Evolutionary conservation across 1,140 invertebrate genomes (phyloP).

Genomic region (Euura saliciscinereae): DNA sequence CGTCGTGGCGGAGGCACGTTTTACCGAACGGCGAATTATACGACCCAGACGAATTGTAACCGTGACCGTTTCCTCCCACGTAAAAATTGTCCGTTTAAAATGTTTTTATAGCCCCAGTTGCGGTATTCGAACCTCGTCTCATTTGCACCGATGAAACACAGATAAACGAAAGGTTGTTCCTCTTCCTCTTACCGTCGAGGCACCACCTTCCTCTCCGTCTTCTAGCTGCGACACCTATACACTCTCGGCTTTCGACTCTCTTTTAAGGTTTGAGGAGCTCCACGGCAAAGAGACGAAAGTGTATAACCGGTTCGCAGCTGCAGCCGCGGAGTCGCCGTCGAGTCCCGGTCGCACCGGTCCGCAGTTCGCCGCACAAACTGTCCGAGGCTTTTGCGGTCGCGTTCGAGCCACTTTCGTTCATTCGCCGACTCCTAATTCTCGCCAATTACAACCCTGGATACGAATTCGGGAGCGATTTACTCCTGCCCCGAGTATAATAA

Average conservation of each 20-base stretch:
- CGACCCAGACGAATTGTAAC: too few relatives aligned
- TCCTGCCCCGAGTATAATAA: not conserved
- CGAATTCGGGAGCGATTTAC: too few relatives aligned
- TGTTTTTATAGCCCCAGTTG: too few relatives aligned
- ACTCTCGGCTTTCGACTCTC: not conserved
- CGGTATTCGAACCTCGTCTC: too few relatives aligned
- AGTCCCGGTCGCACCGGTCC: not conserved
- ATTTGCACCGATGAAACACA: not conserved
- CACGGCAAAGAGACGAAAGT: constrained; percentile 2
- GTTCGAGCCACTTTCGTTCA: not conserved
- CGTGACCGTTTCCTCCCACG: too few relatives aligned
- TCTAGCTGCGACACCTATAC: not conserved
- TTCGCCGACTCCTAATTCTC: not conserved
- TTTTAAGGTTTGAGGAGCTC: constrained; percentile 4
- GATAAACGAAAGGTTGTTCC: not conserved
- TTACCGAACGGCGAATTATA: too few relatives aligned
- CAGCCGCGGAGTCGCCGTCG: not conserved
- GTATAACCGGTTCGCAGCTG: constrained; percentile 1
- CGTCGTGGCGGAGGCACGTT: too few relatives aligned
- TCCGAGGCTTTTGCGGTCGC: not conserved
- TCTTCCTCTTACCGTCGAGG: not conserved
- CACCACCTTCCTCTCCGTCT: not conserved
- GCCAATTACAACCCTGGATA: too few relatives aligned
- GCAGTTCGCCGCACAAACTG: constrained; percentile 1
- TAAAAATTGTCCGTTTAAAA: too few relatives aligned